Evolutionary conservation across 2,797 vertebrate species (phyloP).

Genomic region (Triplophysa yarkandensis): DNA sequence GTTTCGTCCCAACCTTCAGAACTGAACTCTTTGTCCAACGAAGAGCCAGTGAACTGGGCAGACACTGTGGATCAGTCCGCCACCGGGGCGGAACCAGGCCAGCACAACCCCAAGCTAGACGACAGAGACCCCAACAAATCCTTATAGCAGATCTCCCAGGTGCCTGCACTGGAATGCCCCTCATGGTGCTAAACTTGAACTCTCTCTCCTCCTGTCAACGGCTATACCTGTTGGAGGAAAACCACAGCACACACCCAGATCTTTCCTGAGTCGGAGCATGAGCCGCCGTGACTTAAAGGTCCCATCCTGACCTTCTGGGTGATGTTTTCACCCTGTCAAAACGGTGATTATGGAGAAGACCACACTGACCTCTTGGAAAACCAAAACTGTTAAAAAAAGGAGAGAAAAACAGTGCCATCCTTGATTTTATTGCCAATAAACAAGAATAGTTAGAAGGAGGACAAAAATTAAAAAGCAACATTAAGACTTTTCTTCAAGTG

Average conservation of each 20-base stretch:
- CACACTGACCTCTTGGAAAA: constrained; percentile 54
- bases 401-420: constrained; percentile 62
- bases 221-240: constrained; percentile 64
- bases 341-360: constrained; percentile 46
- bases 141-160: constrained; percentile 76
- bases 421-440: constrained; percentile 56
- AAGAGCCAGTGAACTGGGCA: constrained; percentile 71
- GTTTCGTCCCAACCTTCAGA: constrained; percentile 72
- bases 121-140: constrained; percentile 82
- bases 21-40: constrained; percentile 65
- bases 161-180: constrained; percentile 51
- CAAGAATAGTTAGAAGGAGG: constrained; percentile 45
- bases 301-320: constrained; percentile 47
- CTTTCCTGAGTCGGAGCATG: constrained; percentile 55
- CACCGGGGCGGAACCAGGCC: constrained; percentile 29
- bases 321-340: constrained; percentile 51
- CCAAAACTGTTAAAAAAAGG: constrained; percentile 20
- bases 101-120: constrained; percentile 65
- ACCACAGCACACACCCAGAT: constrained; percentile 77
- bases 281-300: constrained; percentile 49
- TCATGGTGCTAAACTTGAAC: constrained; percentile 79
- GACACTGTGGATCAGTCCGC: constrained; percentile 70
- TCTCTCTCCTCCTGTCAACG: constrained; percentile 8
- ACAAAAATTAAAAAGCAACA: constrained; percentile 33
- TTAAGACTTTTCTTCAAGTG: constrained; percentile 55